Conservation (phyloP, 2,797 vertebrate genomes). For the Spinibarbus caldwelli region DNA sequence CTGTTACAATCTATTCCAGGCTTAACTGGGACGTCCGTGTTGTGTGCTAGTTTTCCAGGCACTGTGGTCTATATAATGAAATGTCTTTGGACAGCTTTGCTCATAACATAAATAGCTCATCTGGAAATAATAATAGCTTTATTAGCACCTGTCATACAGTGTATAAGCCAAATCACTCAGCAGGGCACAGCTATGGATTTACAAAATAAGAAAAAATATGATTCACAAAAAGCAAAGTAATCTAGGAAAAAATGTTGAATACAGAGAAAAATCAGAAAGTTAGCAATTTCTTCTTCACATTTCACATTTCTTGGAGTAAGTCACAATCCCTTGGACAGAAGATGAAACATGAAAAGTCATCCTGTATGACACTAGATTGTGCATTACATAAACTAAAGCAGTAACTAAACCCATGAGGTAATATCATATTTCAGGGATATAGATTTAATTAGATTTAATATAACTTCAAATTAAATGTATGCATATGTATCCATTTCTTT, state of each 20-base stretch:
- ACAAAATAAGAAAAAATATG: not conserved
- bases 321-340: not conserved
- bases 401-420: not conserved
- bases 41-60: conserved; percentile 19
- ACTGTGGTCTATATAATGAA: conserved; percentile 1
- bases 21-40: not conserved
- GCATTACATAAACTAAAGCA: not conserved
- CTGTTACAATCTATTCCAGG: not conserved
- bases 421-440: not conserved
- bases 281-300: not conserved
- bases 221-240: not conserved
- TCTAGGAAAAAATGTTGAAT: not conserved
- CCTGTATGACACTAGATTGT: too few relatives aligned
- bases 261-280: not conserved
- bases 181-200: conserved; percentile 12
- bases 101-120: conserved; percentile 18
- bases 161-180: conserved; percentile 28
- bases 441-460: not conserved
- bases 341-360: not conserved
- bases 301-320: not conserved
- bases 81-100: conserved; percentile 2
- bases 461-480: conserved; percentile 7
- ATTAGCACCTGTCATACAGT: conserved; percentile 43
- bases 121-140: conserved; percentile 37
- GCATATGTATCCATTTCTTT: not conserved